A percentile compares a stretch with the other conserved stretches of the same genome.
Evolutionary conservation across 2,797 vertebrate species (phyloP).

Genomic region (Diceros bicornis): DNA sequence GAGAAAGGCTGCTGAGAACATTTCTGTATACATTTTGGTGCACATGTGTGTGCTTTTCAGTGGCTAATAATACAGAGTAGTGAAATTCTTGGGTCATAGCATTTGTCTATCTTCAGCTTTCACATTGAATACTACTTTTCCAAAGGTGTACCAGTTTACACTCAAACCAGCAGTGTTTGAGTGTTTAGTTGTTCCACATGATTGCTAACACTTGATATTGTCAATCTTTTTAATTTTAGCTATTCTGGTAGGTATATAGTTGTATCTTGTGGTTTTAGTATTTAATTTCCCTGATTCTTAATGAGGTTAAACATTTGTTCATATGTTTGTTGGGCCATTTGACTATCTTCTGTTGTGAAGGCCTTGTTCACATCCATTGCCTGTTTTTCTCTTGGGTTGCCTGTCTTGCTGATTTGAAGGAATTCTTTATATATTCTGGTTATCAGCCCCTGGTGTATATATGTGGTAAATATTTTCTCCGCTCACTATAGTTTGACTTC

Average conservation of each 20-base stretch:
- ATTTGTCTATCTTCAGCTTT: background rate
- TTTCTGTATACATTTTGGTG: background rate
- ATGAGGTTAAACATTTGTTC: background rate
- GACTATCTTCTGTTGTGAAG: background rate
- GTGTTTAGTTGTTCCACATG: background rate
- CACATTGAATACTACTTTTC: background rate
- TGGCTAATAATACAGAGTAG: background rate
- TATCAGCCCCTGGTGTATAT: background rate
- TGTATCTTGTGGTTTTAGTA: background rate
- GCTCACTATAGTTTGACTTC: background rate
- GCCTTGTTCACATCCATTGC: background rate
- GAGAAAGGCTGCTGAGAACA: background rate
- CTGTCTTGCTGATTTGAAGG: slow-evolving; percentile 14
- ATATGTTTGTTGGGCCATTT: background rate
- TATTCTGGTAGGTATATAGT: background rate
- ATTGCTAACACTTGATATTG: background rate
- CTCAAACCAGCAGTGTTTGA: background rate
- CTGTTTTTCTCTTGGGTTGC: background rate
- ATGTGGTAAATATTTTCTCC: background rate
- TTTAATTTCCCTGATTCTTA: background rate
- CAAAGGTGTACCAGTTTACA: background rate
- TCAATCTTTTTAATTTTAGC: background rate
- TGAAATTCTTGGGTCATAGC: background rate
- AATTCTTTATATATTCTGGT: background rate
- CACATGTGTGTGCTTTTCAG: background rate